Evolutionary conservation across 2,113 vertebrate genomes (phyloP).

Genomic region (Neopipo cinnamomea): DNA sequence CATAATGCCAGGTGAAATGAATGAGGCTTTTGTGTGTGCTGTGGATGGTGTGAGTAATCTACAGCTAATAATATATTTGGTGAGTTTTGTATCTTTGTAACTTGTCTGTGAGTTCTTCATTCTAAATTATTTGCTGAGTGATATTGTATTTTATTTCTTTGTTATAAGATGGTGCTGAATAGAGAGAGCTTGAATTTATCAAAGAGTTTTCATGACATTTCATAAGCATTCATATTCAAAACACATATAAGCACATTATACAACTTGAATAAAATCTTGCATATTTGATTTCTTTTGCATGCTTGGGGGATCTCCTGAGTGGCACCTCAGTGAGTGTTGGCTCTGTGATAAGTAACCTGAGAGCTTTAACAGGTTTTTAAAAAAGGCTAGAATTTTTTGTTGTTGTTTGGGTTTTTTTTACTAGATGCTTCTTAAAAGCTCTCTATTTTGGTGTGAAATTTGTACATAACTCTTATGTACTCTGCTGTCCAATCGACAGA

Average conservation of each 20-base stretch:
- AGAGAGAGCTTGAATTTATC: background rate
- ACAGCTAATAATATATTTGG: background rate
- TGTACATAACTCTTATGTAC: background rate
- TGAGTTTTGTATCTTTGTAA: background rate
- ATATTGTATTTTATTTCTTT: background rate
- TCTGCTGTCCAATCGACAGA: background rate
- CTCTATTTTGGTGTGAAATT: background rate
- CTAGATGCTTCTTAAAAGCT: background rate
- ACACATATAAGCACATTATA: background rate
- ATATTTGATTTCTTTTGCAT: background rate
- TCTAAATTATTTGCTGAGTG: background rate
- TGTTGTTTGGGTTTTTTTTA: background rate
- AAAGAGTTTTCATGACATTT: background rate
- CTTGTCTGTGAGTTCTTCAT: background rate
- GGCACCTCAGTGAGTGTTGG: background rate
- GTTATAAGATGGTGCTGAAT: background rate
- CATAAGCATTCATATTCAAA: background rate
- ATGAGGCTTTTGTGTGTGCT: background rate
- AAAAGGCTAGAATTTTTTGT: background rate
- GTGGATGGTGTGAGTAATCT: background rate
- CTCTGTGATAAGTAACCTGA: background rate
- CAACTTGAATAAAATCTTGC: background rate
- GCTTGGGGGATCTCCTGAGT: background rate
- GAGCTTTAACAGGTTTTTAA: background rate
- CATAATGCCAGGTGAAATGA: background rate